Conservation (phyloP, 2,888 invertebrate genomes). For the Muschampia plurimacula region DNA sequence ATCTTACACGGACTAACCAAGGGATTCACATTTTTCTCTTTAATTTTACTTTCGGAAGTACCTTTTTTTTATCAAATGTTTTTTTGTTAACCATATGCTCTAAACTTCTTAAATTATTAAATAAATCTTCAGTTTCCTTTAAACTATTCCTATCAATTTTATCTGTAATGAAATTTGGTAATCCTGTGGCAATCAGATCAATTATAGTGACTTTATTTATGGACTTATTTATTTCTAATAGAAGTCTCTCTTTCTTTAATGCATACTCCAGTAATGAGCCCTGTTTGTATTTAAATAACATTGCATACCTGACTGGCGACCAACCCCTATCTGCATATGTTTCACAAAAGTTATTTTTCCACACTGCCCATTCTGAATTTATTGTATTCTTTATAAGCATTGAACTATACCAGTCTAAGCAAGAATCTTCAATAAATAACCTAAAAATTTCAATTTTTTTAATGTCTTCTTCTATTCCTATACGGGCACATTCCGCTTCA, state of each 20-base stretch:
- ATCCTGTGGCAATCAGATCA: slow-evolving; percentile 26
- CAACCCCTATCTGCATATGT: slow-evolving; percentile 50
- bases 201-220: slow-evolving; percentile 26
- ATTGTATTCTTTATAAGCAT: slow-evolving; percentile 19
- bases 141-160: slow-evolving; percentile 32
- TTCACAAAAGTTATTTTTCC: slow-evolving; percentile 34
- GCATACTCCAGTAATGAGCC: slow-evolving; percentile 34
- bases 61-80: neutral
- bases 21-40: neutral
- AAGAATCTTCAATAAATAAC: slow-evolving; percentile 28
- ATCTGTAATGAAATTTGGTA: slow-evolving; percentile 26
- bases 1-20: neutral
- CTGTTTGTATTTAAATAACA: slow-evolving; percentile 29
- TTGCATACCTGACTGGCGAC: slow-evolving; percentile 33
- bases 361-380: slow-evolving; percentile 14
- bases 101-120: slow-evolving; percentile 26
- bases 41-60: neutral
- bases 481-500: slow-evolving; percentile 27
- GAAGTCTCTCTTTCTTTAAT: slow-evolving; percentile 34
- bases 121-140: slow-evolving; percentile 24
- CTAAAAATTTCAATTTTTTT: slow-evolving; percentile 24
- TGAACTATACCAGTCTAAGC: slow-evolving; percentile 20
- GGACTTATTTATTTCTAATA: slow-evolving; percentile 34
- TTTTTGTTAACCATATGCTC: slow-evolving; percentile 13
- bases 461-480: slow-evolving; percentile 20